Base-by-base conservation (phyloP, 2,797 vertebrate genomes). In the Phyllotis vaccarum region DNA sequence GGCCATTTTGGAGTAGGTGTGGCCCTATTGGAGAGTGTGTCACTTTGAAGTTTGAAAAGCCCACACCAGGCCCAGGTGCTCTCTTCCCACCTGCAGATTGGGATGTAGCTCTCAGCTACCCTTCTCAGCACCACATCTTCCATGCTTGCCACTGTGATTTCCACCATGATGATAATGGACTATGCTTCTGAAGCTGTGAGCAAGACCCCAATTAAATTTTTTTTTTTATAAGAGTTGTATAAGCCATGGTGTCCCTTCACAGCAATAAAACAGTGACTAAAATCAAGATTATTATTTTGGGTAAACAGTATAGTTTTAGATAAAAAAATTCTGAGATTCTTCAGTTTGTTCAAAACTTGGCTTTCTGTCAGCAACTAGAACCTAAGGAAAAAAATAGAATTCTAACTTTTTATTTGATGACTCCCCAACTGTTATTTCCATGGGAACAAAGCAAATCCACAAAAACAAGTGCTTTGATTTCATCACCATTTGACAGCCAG, bases 381-480 rank as follows among this genome's bases (percentile, higher is more conserved):
- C 46, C 66, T 85, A 62, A 95, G n/a, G 9, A 79, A 85, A 87
- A 95, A 95, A 19, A 6, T 66, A 97, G 90, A 95, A 89, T 95
- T 89, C 78, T 90, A 94, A 90, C 62, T 93, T 95, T 88, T 90
- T 64, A 81, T 82, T 93, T 97, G 72, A 90, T 91, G 94, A 66
- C 46, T 94, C 83, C 19, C 85, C 92, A 89, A 86, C 79, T 86
- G 54, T 81, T 87, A 95, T 97, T 96, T 95, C 92, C 86, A 95
- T 96, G 94, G 96, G 80, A 96, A 96, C 88, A 78, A 52, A 72
- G 78, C 54, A 90, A 89, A 89, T 81, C 49, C 85, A 66, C 70
- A 93, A 95, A 95, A 96, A 90, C 89, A 93, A 95, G 27, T 86
- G 86, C 64, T 60, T 96, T 95, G 80, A 87, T 94, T 72, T 86